Evolutionary conservation across 2,888 invertebrate species (phyloP), one percentile per base, ranked within the genome.

Genomic region (Mamestra brassicae): DNA sequence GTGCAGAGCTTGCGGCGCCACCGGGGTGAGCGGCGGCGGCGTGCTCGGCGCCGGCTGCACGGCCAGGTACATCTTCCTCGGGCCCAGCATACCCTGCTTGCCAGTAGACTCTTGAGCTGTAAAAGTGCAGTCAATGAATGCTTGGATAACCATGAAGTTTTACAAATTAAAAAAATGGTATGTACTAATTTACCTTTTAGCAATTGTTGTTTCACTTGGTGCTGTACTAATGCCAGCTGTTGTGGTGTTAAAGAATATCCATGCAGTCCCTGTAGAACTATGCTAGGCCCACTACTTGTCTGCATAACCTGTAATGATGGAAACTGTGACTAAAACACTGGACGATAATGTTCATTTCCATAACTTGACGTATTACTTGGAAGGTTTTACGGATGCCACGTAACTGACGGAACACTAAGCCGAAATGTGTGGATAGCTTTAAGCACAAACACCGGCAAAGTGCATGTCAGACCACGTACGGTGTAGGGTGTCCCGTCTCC

Each of bases 121-220:
- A 93, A 87, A 87, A 62, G 86, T 86, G 87, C 86, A 87, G 86
- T 86, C 86, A 83, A 85, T 86, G 79, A 86, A 86, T 86, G 74
- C 85, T 86, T 77, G 71, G 68, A 82, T 72, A 78, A 79, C 45
- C 42, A 62, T 17, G 45, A 47, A 65, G 58, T 68, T 80, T 64
- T 64, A 66, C 61, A 15, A 63, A 38, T n/a, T 60, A 69, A 57
- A 26, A 36, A 34, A 68, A 50, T n/a, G 71, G 85, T 71, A 66
- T 82, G 60, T 82, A 79, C 68, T 73, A 76, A 73, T 78, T 88
- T 93, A 98, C 98, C 98, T 97, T 98, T 98, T 68, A 98, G 95
- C 69, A 98, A 94, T 91, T 99, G 98, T 89, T 98, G 98, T 92
- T 98, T 98, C 34, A 99, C 98, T 97, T 99, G 98, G 86, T 98